Evolutionary conservation across 2,797 vertebrate species (phyloP).

Genomic region (Pantherophis alleghaniensis): DNA sequence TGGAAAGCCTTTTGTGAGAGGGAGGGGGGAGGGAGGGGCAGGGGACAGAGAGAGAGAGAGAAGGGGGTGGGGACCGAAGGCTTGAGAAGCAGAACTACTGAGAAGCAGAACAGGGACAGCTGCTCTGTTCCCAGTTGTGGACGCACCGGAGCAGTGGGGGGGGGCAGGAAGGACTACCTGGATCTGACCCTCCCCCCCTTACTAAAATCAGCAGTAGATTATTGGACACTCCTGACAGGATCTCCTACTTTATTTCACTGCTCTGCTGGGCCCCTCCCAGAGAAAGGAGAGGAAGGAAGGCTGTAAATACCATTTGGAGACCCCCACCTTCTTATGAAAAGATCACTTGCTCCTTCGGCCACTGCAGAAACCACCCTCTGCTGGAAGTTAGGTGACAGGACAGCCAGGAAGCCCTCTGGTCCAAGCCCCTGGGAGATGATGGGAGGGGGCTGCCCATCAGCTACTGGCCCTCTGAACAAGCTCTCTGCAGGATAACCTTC

Average conservation of each 20-base stretch:
- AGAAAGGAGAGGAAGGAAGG: not conserved
- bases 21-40: too few species aligned
- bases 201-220: not conserved
- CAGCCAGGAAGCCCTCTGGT: not conserved
- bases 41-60: not conserved
- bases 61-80: not conserved
- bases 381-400: not conserved
- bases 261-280: not conserved
- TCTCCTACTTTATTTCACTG: not conserved
- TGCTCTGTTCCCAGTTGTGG: not conserved
- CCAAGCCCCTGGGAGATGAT: not conserved
- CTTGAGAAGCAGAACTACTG: not conserved
- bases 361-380: not conserved
- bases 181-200: not conserved
- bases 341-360: not conserved
- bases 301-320: not conserved
- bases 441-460: not conserved
- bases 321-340: not conserved
- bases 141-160: not conserved
- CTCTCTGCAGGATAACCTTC: not conserved
- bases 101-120: not conserved
- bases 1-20: not conserved
- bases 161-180: not conserved
- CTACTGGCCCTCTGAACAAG: not conserved
- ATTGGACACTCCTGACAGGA: not conserved